phyloP scores from a whole-genome alignment of 2,888 invertebrate genomes.

The Dolomedes plantarius region DNA sequence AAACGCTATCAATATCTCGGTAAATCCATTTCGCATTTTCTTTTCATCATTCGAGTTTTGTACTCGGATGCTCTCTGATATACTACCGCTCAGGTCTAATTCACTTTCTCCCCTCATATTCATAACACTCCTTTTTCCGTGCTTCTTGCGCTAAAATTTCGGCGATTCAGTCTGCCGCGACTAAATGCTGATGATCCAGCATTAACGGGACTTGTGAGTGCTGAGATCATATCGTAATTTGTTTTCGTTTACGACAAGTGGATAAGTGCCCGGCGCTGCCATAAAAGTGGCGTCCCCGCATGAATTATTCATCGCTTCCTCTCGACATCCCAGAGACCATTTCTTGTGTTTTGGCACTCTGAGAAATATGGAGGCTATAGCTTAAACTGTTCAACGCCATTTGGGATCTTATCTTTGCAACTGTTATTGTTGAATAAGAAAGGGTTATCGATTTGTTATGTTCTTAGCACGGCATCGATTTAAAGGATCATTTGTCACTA shows the following conservation, averaged over 20 bases:
- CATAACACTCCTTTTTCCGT: background rate
- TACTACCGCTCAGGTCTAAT: background rate
- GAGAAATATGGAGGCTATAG: background rate
- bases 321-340: conserved; percentile 10
- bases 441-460: background rate
- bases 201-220: conserved; percentile 46
- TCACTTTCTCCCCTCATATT: background rate
- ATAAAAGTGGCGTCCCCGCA: conserved; percentile 44
- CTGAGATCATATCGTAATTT: conserved; percentile 54
- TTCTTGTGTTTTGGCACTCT: background rate
- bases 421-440: background rate
- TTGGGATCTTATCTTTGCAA: background rate
- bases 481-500: background rate
- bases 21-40: background rate
- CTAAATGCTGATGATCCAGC: conserved; percentile 15
- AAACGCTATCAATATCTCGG: background rate
- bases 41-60: background rate
- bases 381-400: conserved; percentile 1
- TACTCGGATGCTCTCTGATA: background rate
- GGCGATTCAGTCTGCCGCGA: background rate
- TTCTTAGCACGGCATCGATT: background rate
- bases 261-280: conserved; percentile 42
- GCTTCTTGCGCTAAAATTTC: background rate
- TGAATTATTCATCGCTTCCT: conserved; percentile 52
- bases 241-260: conserved; percentile 60